These are phyloP conservation scores for Trissolcus japonicus DNA, from an alignment of 2,888 invertebrate species.

Conservation along the genomic window DNA sequence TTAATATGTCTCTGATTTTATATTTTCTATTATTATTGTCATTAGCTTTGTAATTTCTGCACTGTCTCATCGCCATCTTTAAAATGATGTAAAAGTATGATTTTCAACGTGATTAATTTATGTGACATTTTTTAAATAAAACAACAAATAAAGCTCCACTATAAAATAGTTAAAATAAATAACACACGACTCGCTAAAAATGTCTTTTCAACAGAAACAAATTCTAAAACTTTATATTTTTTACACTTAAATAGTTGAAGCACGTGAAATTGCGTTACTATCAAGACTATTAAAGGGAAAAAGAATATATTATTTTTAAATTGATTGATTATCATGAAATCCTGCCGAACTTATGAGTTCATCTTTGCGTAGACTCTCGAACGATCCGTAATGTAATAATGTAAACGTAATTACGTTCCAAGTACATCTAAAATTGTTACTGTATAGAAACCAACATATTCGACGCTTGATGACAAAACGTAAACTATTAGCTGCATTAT, in stretches of 20 bases:
- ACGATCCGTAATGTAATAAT: slow-evolving; percentile 13
- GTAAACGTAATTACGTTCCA: slow-evolving; percentile 15
- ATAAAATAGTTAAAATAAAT: no score
- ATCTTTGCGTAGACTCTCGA: slow-evolving; percentile 7
- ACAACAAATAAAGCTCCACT: no score
- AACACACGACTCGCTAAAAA: no score
- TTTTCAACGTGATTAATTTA: no score
- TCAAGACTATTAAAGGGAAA: not conserved
- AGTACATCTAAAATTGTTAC: slow-evolving; percentile 15
- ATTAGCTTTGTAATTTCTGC: no score
- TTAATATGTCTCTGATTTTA: no score
- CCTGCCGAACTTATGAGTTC: slow-evolving; percentile 33
- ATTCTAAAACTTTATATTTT: slow-evolving; percentile 16
- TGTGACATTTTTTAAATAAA: no score
- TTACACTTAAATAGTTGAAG: slow-evolving; percentile 30
- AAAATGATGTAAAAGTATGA: no score
- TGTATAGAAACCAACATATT: slow-evolving; percentile 21
- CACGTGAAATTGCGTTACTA: slow-evolving; percentile 8
- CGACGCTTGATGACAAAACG: slow-evolving; percentile 13
- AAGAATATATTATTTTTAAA: slow-evolving; percentile 9
- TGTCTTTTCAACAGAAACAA: no score
- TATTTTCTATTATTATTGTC: no score
- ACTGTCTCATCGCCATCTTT: no score
- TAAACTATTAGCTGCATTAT: slow-evolving; percentile 6
- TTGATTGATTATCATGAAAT: slow-evolving; percentile 33